Base-by-base conservation (phyloP, 2,888 invertebrate genomes). In the Drosophila affinis region DNA sequence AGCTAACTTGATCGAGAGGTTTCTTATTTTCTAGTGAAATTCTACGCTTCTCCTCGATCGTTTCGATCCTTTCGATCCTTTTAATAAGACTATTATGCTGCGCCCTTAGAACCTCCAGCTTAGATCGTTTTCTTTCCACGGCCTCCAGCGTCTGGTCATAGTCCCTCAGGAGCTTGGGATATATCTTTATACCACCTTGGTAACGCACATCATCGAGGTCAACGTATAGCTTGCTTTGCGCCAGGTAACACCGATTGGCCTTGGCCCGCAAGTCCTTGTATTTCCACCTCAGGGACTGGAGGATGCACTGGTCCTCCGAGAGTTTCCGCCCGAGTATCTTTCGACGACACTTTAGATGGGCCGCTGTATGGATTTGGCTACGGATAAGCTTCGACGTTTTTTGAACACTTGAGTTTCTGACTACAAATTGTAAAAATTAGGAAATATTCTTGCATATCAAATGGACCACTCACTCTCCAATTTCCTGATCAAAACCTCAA, bases 291-390 rank as follows among this genome's bases (percentile, higher is more conserved):
- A 1, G 12, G 0, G 18, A 29, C 1, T 27, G 3, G 0, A 9
- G 12, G 1, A 55, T n/a, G 2, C 6, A 9, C n/a, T 32, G 44
- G 27, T 44, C 65, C n/a, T 5, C n/a, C 32, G 2, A 7, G 14
- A 65, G 17, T 6, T 14, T 64, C 2, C 65, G 64, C 18, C 17
- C 21, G 4, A 64, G 9, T 21, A 53, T 17, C 24, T 63, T 64
- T 9, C 64, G 34, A 0, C 64, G 46, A 29, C 64, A 64, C 27
- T 39, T 39, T 0, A 64, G 34, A 63, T 64, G 64, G 1, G 64
- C 53, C 4, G 53, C 47, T 5, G 21, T 12, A 17, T 64, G 64
- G 10, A 63, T 17, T 29, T 63, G 63, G 9, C 10, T 47, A 4
- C 4, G n/a, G 2, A 64, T 34, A 21, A 29, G 7, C 0, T 2